Conservation (phyloP, 2,113 vertebrate genomes). For the Sminthopsis crassicaudata region DNA sequence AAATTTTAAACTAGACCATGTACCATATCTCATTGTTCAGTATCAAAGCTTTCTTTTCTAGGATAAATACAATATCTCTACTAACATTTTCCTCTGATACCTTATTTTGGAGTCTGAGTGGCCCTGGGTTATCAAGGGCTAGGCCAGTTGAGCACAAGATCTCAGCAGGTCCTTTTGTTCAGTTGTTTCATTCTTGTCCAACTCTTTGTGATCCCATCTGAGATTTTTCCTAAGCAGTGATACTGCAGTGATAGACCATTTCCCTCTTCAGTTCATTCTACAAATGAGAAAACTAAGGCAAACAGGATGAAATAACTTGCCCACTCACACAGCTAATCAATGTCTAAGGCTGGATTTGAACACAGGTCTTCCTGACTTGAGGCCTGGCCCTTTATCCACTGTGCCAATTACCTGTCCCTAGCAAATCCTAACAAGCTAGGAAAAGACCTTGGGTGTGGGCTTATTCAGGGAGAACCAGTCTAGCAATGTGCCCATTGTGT, state of each 20-base stretch:
- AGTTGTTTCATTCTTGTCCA: neutral
- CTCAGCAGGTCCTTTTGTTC: neutral
- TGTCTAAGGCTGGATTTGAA: neutral
- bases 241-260: neutral
- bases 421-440: neutral
- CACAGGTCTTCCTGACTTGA: neutral
- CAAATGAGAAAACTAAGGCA: neutral
- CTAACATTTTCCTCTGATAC: neutral
- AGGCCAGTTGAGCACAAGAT: neutral
- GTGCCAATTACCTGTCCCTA: neutral
- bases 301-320: neutral
- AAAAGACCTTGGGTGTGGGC: neutral
- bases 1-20: neutral
- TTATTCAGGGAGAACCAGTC: neutral
- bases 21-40: neutral
- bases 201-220: neutral
- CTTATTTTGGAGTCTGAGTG: neutral
- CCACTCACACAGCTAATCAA: neutral
- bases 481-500: neutral
- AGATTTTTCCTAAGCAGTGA: neutral
- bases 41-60: conserved; percentile 18
- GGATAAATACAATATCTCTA: neutral
- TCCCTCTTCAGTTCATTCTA: neutral
- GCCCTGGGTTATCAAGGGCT: neutral
- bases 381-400: neutral